Conservation (phyloP, 2,888 invertebrate species). For the Hyposoter didymator region DNA sequence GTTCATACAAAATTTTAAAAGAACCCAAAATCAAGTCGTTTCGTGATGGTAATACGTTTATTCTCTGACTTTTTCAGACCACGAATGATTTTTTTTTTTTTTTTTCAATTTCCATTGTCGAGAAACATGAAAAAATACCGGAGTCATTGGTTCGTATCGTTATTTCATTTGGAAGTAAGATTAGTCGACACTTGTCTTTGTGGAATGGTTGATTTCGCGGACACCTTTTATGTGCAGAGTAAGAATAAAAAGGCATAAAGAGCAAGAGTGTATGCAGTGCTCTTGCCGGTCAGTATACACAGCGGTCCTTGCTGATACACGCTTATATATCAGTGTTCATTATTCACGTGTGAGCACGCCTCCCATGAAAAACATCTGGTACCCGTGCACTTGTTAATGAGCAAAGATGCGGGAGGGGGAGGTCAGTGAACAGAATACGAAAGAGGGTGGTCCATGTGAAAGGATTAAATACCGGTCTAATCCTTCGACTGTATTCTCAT, state of each 20-base stretch:
- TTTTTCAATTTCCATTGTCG: background rate
- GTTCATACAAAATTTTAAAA: no score
- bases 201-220: background rate
- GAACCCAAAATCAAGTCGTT: no score
- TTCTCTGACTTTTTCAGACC: background rate
- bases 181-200: background rate
- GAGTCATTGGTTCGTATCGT: background rate
- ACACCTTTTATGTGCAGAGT: background rate
- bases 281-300: slow-evolving; percentile 52
- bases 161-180: background rate
- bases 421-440: slow-evolving; percentile 14
- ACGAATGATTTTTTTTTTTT: background rate
- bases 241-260: slow-evolving; percentile 19
- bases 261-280: slow-evolving; percentile 50
- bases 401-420: slow-evolving; percentile 47
- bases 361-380: slow-evolving; percentile 72
- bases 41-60: no score
- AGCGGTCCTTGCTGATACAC: slow-evolving; percentile 46
- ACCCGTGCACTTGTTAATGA: slow-evolving; percentile 74
- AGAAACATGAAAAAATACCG: background rate
- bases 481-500: slow-evolving; percentile 65
- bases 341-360: slow-evolving; percentile 71
- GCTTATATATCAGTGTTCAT: slow-evolving; percentile 52
- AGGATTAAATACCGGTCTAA: slow-evolving; percentile 74
- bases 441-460: slow-evolving; percentile 71